A percentile compares a stretch with the other conserved stretches of the same genome.
These are phyloP conservation scores for Melanotaenia maccullochi DNA, from an alignment of 2,797 vertebrate genomes.

Conservation along the genomic window DNA sequence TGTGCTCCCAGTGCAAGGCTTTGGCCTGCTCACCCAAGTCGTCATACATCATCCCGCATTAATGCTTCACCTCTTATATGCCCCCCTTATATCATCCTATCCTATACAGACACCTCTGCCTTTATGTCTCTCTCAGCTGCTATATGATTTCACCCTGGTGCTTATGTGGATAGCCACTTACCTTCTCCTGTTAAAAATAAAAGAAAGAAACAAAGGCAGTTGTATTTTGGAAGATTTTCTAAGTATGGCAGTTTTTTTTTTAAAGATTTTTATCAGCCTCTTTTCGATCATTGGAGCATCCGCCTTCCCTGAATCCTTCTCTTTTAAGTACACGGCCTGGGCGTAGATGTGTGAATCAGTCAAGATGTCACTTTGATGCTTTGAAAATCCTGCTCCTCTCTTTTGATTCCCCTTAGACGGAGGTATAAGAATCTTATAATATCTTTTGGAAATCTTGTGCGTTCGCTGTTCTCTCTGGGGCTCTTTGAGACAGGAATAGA, in stretches of 20 bases:
- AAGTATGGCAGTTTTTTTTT: conserved; percentile 31
- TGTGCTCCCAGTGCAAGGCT: conserved; percentile 30
- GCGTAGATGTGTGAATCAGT: conserved; percentile 42
- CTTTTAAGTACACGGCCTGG: conserved; percentile 24
- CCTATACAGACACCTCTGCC: conserved; percentile 38
- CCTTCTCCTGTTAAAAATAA: conserved; percentile 5
- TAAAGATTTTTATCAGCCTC: conserved; percentile 55
- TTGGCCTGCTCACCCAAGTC: conserved; percentile 38
- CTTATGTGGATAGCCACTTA: conserved; percentile 50
- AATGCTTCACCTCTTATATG: conserved; percentile 64
- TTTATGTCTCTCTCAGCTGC: conserved; percentile 42
- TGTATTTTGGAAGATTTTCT: conserved; percentile 45
- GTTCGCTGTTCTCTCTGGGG: conserved; percentile 57
- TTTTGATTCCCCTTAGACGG: conserved; percentile 41
- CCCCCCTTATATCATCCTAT: conserved; percentile 56
- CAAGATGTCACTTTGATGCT: conserved; percentile 56
- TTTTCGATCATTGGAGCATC: conserved; percentile 41
- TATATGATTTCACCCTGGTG: conserved; percentile 39
- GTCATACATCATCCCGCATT: conserved; percentile 64
- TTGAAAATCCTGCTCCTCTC: conserved; percentile 45
- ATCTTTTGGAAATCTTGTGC: conserved; percentile 63
- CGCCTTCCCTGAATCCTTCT: conserved; percentile 24
- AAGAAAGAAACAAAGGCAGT: not conserved
- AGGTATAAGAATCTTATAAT: conserved; percentile 60
- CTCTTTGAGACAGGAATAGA: conserved; percentile 79